Evolutionary conservation across 2,888 invertebrate genomes (phyloP).

Genomic region (Lymantria monacha): DNA sequence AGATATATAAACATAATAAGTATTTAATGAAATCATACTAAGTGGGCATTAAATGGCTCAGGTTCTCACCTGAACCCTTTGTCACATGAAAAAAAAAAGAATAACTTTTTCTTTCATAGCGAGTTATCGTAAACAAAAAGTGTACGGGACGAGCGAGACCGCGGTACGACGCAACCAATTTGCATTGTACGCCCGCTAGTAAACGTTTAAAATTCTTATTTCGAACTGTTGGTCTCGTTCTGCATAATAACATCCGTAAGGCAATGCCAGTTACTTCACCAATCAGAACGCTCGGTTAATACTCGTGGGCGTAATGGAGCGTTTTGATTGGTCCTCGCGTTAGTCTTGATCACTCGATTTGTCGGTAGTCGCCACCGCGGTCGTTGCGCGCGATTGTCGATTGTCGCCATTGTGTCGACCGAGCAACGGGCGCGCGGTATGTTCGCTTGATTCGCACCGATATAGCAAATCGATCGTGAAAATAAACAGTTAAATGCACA

Average conservation of each 20-base stretch:
- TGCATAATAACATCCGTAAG: conserved; percentile 80
- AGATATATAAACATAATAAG: background rate
- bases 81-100: conserved; percentile 49
- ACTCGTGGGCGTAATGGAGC: conserved; percentile 74
- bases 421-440: conserved; percentile 66
- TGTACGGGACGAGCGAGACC: conserved; percentile 63
- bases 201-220: conserved; percentile 80
- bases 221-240: conserved; percentile 77
- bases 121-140: conserved; percentile 56
- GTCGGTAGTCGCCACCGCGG: conserved; percentile 74
- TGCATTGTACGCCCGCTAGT: conserved; percentile 74
- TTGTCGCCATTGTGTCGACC: conserved; percentile 77
- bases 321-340: conserved; percentile 61
- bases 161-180: conserved; percentile 73
- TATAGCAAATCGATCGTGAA: conserved; percentile 59
- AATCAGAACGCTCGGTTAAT: conserved; percentile 64
- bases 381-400: conserved; percentile 77
- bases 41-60: conserved; percentile 50
- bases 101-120: conserved; percentile 54
- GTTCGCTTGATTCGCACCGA: conserved; percentile 62
- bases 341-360: conserved; percentile 77
- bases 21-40: conserved; percentile 42
- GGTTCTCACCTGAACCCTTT: conserved; percentile 39
- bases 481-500: conserved; percentile 43
- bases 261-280: conserved; percentile 79